Conservation (phyloP, 2,888 invertebrate genomes). For the Agriopis marginaria region DNA sequence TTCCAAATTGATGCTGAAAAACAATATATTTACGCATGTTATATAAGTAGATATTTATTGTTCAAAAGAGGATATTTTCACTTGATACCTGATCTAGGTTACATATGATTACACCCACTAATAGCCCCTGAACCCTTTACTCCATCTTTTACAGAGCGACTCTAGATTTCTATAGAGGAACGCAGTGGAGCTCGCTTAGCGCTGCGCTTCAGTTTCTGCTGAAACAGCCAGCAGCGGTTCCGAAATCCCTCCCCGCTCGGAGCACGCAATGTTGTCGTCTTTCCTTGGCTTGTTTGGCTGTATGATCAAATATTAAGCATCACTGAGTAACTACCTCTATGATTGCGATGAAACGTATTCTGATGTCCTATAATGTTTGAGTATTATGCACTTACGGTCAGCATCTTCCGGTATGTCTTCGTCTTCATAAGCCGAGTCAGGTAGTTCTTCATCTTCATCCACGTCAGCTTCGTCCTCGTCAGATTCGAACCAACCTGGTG, state of each 20-base stretch:
- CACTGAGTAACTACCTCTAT: neutral
- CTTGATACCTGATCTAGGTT: neutral
- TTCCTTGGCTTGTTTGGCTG: neutral
- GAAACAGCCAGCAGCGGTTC: no score
- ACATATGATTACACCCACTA: no score
- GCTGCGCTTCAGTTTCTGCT: no score
- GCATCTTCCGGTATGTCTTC: conserved; percentile 27
- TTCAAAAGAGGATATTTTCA: neutral
- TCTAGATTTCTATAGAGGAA: neutral
- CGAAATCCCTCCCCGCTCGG: no score
- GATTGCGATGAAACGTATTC: neutral
- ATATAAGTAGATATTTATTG: neutral
- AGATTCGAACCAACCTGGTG: conserved; percentile 10
- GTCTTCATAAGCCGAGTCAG: conserved; percentile 45
- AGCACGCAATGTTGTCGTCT: neutral
- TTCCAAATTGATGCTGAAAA: conserved; percentile 53
- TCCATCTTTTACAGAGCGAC: neutral
- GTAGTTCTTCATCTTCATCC: conserved; percentile 40
- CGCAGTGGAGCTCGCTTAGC: neutral
- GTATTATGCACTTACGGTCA: conserved; percentile 8
- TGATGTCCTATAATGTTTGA: neutral
- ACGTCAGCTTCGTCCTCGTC: conserved; percentile 22
- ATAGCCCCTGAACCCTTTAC: no score
- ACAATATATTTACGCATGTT: neutral
- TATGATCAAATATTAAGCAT: neutral